Base-by-base conservation (phyloP, 2,113 vertebrate genomes). In the Bufo bufo region DNA sequence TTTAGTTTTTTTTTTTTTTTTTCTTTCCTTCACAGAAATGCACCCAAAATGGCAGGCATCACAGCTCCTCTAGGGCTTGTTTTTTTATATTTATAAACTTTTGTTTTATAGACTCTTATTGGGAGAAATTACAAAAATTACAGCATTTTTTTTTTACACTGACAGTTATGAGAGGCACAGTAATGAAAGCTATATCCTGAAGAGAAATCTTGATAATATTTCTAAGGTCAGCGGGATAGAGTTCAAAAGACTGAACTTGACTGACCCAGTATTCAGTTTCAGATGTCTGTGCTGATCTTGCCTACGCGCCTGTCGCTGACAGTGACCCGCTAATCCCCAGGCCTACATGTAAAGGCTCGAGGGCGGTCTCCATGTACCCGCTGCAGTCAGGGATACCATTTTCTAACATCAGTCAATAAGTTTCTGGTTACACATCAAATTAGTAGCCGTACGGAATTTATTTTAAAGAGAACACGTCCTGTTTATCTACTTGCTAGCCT, bases 201-300 rank as follows among this genome's bases (percentile, higher is more conserved):
- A 63, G 2, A 45, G 58, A 75, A 45, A 82, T 82, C 58, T 20
- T 19, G 79, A 82, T 61, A 82, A 82, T 82, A 63, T 63, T 65
- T 82, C 43, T 82, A 20, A 12, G 80, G 80, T 82, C 80, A 82
- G 43, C 45, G 45, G 80, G 80, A 82, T 82, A 47, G 59, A 63
- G 80, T 82, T 82, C 80, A 65, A 82, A 82, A 82, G 80, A 63
- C 79, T 82, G 80, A 82, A 82, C 80, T 82, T 45, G 59, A 63
- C 59, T 82, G 80, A 82, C 80, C 80, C 80, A 82, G 80, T 63
- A 20, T 82, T 49, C 58, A 12, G 59, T 82, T 82, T 82, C 80
- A 82, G 43, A 65, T 65, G 33, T 17, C 80, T 82, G 80, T 82
- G 80, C 80, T 20, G 63, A 84, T 66, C 49, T 23, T 23, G 65